Evolutionary conservation across 2,113 vertebrate genomes (phyloP).

Genomic region (Etheostoma cragini): DNA sequence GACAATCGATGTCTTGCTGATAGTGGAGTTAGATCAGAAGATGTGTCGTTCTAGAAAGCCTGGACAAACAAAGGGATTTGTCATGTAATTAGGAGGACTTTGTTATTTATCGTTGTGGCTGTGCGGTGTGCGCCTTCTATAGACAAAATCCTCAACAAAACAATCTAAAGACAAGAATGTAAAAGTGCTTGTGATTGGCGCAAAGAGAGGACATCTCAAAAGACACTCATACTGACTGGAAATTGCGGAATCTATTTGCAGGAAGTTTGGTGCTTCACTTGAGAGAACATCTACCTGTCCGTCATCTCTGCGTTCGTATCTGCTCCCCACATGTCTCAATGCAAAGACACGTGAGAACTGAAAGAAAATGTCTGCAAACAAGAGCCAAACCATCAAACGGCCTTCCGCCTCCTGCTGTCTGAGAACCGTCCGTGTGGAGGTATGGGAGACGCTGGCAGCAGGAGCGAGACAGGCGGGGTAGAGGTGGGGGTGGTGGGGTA

Average conservation of each 20-base stretch:
- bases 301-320: not conserved
- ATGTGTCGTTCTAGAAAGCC: not conserved
- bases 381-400: conserved; percentile 24
- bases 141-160: conserved; percentile 13
- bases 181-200: not conserved
- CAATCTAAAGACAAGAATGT: not conserved
- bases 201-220: not conserved
- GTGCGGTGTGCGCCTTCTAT: not conserved
- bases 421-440: conserved; percentile 55
- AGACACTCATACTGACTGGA: not conserved
- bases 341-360: conserved; percentile 7
- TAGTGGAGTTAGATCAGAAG: not conserved
- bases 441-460: conserved; percentile 51
- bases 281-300: not conserved
- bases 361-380: not conserved
- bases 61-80: not conserved
- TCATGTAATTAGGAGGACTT: not conserved
- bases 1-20: not conserved
- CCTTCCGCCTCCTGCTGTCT: conserved; percentile 5
- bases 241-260: not conserved
- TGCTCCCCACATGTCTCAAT: not conserved
- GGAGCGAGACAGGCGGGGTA: conserved; percentile 19
- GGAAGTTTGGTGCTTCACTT: not conserved
- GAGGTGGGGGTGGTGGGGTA: conserved; percentile 40
- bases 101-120: not conserved